Base-by-base conservation (phyloP, 2,113 vertebrate species). In the Rattus rattus region DNA sequence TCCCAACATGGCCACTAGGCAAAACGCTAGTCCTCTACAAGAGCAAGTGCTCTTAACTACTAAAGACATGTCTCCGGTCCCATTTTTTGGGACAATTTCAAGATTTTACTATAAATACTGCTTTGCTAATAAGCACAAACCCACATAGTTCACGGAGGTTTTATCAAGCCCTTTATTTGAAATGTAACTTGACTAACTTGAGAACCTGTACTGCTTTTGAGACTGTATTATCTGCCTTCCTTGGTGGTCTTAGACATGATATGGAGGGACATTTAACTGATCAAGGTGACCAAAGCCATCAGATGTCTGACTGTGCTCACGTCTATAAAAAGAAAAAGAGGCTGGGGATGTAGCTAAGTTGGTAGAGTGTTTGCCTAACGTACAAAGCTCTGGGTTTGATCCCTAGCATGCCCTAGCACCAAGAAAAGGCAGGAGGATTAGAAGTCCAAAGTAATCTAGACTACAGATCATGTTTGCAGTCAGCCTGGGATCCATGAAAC, bases 161-260 rank as follows among this genome's bases (percentile, higher is more conserved):
- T 96, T 80, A 90, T 54, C 52, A 67, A 33, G 79, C 36, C 16
- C 43, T 95, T 94, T 94, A 93, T 94, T 94, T 88, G 80, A 88
- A 93, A 90, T 22, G n/a, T 43, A 81, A 85, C 49, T 77, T 73
- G 67, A 52, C 61, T 39, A 16, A 84, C 59, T 70, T 52, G 70
- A 26, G 39, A 90, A 28, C 17, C 36, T 9, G 36, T 7, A 5
- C n/a, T 76, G 61, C 47, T 72, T 88, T 59, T 59, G 87, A 59
- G 22, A 26, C 43, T 63, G 63, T 65, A 81, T 4, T 47, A 8
- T 91, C 79, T 88, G 49, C 30, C 33, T 84, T 91, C 69, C 72
- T 52, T 47, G 39, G 22, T n/a, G n/a, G 72, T 86, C 49, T 86
- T 54, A 89, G 26, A 54, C 30, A 39, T 30, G 14, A 92, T 96